Percentiles rank a stretch among this genome's conserved stretches.
Conservation (phyloP, 2,888 invertebrate species). For the Drosophila mimetica region DNA sequence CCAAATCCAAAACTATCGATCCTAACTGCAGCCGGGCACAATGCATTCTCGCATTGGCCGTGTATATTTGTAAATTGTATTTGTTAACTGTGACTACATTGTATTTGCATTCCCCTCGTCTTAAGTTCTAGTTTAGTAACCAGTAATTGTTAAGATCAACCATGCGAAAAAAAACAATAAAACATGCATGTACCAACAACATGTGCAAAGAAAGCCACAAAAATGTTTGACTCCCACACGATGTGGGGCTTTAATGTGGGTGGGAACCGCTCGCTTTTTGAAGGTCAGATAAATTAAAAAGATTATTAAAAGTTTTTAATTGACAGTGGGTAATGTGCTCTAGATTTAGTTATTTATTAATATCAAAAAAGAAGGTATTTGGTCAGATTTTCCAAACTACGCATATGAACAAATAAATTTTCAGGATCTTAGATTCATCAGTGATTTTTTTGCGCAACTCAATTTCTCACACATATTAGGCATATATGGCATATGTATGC, state of each 20-base stretch:
- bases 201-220: constrained; percentile 33
- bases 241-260: neutral
- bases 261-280: neutral
- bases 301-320: too few relatives aligned
- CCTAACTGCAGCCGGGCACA: constrained; percentile 41
- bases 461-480: too few relatives aligned
- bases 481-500: too few relatives aligned
- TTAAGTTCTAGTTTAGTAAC: constrained; percentile 41
- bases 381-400: too few relatives aligned
- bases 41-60: constrained; percentile 57
- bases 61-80: constrained; percentile 56
- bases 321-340: neutral
- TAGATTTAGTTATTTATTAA: neutral
- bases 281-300: neutral
- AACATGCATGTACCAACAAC: constrained; percentile 8
- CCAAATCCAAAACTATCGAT: constrained; percentile 20
- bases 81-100: constrained; percentile 24
- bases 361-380: too few relatives aligned
- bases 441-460: too few relatives aligned
- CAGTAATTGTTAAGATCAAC: constrained; percentile 43
- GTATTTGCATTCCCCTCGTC: constrained; percentile 51
- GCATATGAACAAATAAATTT: too few relatives aligned
- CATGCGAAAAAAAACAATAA: constrained; percentile 29
- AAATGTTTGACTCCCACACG: constrained; percentile 20
- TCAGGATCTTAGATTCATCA: too few relatives aligned